Base-by-base conservation (phyloP, 2,888 invertebrate genomes). In the Thera obeliscata region DNA sequence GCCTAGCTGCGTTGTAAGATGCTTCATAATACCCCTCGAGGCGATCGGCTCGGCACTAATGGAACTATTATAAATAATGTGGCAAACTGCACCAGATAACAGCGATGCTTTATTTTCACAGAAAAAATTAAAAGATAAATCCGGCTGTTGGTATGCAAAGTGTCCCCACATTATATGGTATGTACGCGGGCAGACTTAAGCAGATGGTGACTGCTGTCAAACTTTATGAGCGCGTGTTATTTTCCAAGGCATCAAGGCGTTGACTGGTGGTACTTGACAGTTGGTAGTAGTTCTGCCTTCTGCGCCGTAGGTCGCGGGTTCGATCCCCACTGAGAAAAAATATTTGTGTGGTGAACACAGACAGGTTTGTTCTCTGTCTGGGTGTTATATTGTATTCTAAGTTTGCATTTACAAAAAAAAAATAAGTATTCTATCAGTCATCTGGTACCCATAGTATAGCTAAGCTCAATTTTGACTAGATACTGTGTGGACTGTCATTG, bases 1-100 rank as follows among this genome's bases (percentile, higher is more conserved):
- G 76, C 73, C 72, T 78, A 83, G 76, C 79, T 83, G 84, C 71
- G 80, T 66, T 77, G 74, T 69, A 76, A 78, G 77, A 76, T 75
- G 75, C 76, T 76, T 70, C 69, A 72, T 75, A 70, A 72, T 77
- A 74, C 73, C 71, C 74, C 69, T 60, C 66, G 62, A 70, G 66
- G 64, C 73, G 66, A 77, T 73, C 63, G 67, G 64, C 70, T 59
- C 66, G 59, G 62, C 68, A 68, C 73, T 79, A 78, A 78, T 78
- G 76, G 43, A 72, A 52, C 60, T 64, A 70, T 67, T 71, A 68
- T 70, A 75, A 76, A 75, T 75, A 76, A 67, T 71, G 67, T 70
- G 67, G 70, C 54, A 64, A 67, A 73, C 57, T 67, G 57, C 22
- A 55, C 58, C 64, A 68, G 38, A 57, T 12, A 57, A 64, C 66